Conservation (phyloP, 2,888 invertebrate species). For the Xestoiulus laeticollis region DNA sequence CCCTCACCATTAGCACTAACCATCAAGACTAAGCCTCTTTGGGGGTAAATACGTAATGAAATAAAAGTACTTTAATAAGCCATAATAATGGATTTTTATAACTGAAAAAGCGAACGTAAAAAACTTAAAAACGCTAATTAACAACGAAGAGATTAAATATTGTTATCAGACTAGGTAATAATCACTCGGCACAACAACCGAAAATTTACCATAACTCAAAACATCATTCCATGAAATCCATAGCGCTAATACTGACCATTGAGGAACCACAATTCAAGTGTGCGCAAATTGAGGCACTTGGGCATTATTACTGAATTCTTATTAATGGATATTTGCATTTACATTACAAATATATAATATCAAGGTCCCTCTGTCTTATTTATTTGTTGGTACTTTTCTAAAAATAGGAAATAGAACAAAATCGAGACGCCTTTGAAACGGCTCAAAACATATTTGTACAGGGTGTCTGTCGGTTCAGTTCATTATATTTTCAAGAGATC, state of each 20-base stretch:
- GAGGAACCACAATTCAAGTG: slow-evolving; percentile 21
- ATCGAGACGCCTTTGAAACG: not conserved
- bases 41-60: not conserved
- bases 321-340: slow-evolving; percentile 20
- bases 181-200: not conserved
- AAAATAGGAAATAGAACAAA: not conserved
- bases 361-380: not conserved
- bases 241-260: slow-evolving; percentile 6
- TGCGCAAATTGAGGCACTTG: slow-evolving; percentile 50
- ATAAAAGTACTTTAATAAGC: not conserved
- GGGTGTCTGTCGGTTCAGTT: not conserved
- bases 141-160: not conserved
- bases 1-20: not conserved
- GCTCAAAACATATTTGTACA: not conserved
- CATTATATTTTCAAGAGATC: not conserved
- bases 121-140: not conserved
- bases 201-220: not conserved
- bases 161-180: not conserved
- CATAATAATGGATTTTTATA: not conserved
- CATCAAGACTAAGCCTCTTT: too few relatives aligned
- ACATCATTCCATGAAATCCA: not conserved
- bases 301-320: slow-evolving; percentile 48
- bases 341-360: slow-evolving; percentile 34
- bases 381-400: not conserved
- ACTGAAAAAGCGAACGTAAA: not conserved